Evolutionary conservation across 35 echinoderm and acorn worm genomes (phyloP).

Genomic region (Chiridota heheva): DNA sequence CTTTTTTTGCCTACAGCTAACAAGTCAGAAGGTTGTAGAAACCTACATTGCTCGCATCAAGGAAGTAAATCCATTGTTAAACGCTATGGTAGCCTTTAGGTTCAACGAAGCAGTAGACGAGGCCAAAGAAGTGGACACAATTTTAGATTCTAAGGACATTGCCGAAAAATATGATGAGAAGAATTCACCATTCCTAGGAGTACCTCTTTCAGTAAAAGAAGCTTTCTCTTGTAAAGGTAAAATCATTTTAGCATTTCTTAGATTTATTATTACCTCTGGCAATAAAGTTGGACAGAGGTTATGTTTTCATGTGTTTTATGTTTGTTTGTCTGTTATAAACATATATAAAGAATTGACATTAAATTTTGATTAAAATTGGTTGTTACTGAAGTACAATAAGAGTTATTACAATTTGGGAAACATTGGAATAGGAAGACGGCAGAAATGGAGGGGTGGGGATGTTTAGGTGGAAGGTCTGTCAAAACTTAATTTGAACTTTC

Average conservation of each 20-base stretch:
- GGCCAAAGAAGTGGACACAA: constrained; percentile 71
- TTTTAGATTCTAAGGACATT: constrained; percentile 67
- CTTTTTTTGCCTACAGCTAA: constrained; percentile 59
- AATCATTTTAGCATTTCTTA: not conserved
- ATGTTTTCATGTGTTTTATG: no score
- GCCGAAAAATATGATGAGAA: constrained; percentile 72
- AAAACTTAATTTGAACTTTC: no score
- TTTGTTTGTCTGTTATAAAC: no score
- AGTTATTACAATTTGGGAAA: no score
- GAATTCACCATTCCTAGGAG: constrained; percentile 89
- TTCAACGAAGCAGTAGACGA: constrained; percentile 76
- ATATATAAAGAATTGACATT: no score
- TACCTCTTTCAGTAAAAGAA: constrained; percentile 82
- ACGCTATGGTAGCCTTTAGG: constrained; percentile 69
- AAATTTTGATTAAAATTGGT: no score
- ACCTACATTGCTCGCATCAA: constrained; percentile 85
- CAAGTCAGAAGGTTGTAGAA: constrained; percentile 60
- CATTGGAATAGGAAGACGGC: no score
- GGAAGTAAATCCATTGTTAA: constrained; percentile 66
- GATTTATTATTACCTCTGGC: no score
- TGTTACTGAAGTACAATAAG: no score
- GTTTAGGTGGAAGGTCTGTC: no score
- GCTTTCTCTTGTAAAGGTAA: constrained; percentile 83
- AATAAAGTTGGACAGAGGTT: no score
- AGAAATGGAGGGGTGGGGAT: no score